Base-by-base conservation (phyloP, 2,797 vertebrate species). In the Etheostoma perlongum region DNA sequence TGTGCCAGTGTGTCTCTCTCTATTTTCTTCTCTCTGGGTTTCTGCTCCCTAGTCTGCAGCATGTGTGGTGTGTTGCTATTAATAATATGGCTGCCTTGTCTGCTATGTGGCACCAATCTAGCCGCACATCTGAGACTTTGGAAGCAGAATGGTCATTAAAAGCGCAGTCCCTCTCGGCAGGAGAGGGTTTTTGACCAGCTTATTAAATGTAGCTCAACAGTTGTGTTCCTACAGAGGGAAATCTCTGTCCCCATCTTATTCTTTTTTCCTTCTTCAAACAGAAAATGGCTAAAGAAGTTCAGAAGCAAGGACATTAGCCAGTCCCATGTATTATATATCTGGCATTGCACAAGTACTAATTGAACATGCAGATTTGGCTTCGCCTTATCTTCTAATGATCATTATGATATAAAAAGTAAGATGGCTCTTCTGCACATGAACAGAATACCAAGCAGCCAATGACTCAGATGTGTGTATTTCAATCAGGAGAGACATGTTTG, bases 161-260 rank as follows among this genome's bases (percentile, higher is more conserved):
- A 92, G 70, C 82, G 8, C 65, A 77, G 78, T 88, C 83, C 91
- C 88, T 89, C 88, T 91, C 87, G 57, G 88, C 91, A 90, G 91
- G 89, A 93, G 89, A 91, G 90, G 77, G 76, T 85, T 93, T 93
- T 89, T 92, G 91, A 91, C 90, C 83, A 78, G 84, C 90, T 93
- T 93, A 93, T 95, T 95, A 93, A 93, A 92, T 89, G 85, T 85
- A 85, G 88, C 92, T 92, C 93, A 94, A 94, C 92, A 94, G 92
- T 94, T 93, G 93, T 88, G 87, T 85, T 90, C 85, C 85, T 87
- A 73, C 82, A 60, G 84, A 89, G 90, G 81, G 76, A 88, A 85
- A 90, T 91, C 82, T 86, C 74, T 36, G 76, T 83, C 79, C 75
- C 76, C 71, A 83, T 85, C 87, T 83, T 81, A 71, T 74, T 76